Percentiles rank a stretch among this genome's conserved stretches.
Conservation (phyloP, 2,113 vertebrate genomes). For the Dasyprocta punctata region DNA sequence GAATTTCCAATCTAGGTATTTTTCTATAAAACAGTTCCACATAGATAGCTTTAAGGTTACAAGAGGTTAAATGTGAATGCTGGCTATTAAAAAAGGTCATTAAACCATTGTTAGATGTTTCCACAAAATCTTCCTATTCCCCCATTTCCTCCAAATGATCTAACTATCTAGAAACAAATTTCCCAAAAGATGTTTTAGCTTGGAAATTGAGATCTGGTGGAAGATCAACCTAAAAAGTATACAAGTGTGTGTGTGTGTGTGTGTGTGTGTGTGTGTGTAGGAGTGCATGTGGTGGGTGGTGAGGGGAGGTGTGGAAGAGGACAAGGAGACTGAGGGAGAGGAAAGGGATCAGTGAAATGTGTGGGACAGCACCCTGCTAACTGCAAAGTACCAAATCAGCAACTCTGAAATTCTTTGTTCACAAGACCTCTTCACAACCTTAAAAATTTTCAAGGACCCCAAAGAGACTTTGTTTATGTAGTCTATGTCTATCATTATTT, state of each 20-base stretch:
- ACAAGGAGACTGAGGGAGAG: not conserved
- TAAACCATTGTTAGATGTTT: not conserved
- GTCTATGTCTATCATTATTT: not conserved
- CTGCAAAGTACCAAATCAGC: not conserved
- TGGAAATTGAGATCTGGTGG: not conserved
- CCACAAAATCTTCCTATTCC: not conserved
- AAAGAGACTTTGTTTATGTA: not conserved
- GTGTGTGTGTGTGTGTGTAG: not conserved
- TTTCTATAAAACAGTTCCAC: not conserved
- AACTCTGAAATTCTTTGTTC: not conserved
- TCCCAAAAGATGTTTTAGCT: not conserved
- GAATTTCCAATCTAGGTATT: conserved; percentile 45
- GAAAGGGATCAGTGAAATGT: not conserved
- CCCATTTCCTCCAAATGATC: not conserved
- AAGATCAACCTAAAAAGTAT: not conserved
- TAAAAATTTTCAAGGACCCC: not conserved
- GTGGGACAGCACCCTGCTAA: not conserved
- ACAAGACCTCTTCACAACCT: not conserved
- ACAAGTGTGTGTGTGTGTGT: not conserved
- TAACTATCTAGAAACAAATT: not conserved
- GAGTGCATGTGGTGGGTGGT: not conserved
- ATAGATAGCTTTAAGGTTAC: conserved; percentile 4
- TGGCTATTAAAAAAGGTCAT: not conserved
- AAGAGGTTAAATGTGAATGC: not conserved
- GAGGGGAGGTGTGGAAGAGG: not conserved